Evolutionary conservation across 1,140 invertebrate species (phyloP).

Genomic region (Cardiocondyla obscurior): DNA sequence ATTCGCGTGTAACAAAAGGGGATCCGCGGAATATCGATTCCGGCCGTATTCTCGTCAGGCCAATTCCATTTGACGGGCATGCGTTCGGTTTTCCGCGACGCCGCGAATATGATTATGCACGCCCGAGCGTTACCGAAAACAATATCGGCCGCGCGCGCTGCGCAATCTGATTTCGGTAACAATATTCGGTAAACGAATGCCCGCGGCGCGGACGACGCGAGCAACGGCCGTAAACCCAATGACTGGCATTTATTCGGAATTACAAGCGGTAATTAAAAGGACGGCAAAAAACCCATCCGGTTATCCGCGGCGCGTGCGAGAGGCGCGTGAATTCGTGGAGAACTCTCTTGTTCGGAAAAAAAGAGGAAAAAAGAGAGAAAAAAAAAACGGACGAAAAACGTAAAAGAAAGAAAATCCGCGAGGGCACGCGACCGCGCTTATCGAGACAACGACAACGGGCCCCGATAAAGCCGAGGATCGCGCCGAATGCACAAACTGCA

Average conservation of each 20-base stretch:
- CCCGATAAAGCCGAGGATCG: conserved; percentile 16
- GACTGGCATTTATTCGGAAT: conserved; percentile 18
- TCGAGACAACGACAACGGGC: background rate
- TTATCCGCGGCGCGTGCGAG: background rate
- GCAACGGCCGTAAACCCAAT: background rate
- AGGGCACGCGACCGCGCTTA: conserved; percentile 2
- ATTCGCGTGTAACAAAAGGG: background rate
- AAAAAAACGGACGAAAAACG: no score
- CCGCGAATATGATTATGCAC: conserved; percentile 61
- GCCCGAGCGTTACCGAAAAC: conserved; percentile 56
- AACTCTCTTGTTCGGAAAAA: no score
- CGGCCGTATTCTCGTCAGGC: conserved; percentile 29
- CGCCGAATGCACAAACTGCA: conserved; percentile 37
- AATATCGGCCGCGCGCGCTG: conserved; percentile 48
- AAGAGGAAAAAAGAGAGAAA: no score
- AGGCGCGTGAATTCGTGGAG: background rate
- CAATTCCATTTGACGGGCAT: conserved; percentile 58
- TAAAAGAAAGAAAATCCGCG: no score
- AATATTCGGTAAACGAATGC: conserved; percentile 66
- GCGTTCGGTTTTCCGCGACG: conserved; percentile 46
- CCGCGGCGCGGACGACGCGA: background rate
- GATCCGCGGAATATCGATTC: conserved; percentile 34
- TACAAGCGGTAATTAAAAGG: conserved; percentile 35
- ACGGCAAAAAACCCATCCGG: background rate
- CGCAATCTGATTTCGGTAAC: conserved; percentile 61